Conservation (phyloP, 2,113 vertebrate species). For the Amphiprion percula region DNA sequence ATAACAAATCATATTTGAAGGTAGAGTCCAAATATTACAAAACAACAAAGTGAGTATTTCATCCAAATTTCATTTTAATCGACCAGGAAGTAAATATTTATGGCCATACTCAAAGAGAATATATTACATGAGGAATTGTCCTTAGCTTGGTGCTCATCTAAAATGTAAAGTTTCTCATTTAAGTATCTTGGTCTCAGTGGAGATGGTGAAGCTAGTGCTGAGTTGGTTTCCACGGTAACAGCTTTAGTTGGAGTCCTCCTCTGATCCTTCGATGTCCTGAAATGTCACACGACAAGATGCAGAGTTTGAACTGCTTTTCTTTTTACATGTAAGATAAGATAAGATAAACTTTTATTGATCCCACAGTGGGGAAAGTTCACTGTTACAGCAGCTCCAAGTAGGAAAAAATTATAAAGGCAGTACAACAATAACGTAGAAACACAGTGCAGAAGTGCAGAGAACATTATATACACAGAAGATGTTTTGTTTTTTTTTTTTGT, state of each 20-base stretch:
- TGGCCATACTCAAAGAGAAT: slow-evolving; percentile 3
- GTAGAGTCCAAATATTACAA: not conserved
- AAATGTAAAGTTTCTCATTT: slow-evolving; percentile 9
- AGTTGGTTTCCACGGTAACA: slow-evolving; percentile 46
- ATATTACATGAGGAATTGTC: not conserved
- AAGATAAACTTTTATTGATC: too few relatives aligned
- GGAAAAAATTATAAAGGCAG: too few relatives aligned
- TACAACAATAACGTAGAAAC: too few relatives aligned
- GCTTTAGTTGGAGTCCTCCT: slow-evolving; percentile 75
- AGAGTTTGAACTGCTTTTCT: not conserved
- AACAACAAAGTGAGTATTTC: not conserved
- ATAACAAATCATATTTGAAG: not conserved
- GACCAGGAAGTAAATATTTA: slow-evolving; percentile 5
- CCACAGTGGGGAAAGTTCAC: too few relatives aligned
- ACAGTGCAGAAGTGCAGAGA: too few relatives aligned
- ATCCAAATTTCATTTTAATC: slow-evolving; percentile 32
- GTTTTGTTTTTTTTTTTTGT: too few relatives aligned
- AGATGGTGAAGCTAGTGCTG: slow-evolving; percentile 25
- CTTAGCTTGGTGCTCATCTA: slow-evolving; percentile 26
- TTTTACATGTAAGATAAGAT: too few relatives aligned
- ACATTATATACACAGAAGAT: too few relatives aligned
- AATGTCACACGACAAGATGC: slow-evolving; percentile 39
- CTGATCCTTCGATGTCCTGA: slow-evolving; percentile 79
- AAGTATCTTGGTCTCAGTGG: slow-evolving; percentile 37
- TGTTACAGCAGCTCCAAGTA: too few relatives aligned